These are phyloP conservation scores for Microtus pennsylvanicus DNA, from an alignment of 2,113 vertebrate genomes.

Conservation along the genomic window DNA sequence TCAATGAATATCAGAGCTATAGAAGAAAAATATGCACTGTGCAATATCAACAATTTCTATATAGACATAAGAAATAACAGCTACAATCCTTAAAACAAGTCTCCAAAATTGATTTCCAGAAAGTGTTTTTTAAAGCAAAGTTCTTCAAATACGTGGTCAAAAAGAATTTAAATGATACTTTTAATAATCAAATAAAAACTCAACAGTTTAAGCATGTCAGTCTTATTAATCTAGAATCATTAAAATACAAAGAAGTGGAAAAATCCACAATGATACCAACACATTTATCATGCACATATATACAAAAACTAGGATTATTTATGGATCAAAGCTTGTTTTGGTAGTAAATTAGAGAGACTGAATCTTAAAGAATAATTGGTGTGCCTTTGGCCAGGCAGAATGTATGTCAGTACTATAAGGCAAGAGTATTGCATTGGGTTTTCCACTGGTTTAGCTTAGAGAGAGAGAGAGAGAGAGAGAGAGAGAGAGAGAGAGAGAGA, in stretches of 20 bases:
- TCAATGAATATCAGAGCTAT: not conserved
- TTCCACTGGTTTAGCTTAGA: not conserved
- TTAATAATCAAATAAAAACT: not conserved
- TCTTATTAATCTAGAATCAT: not conserved
- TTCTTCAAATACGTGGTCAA: not conserved
- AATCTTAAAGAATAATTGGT: not conserved
- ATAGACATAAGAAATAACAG: not conserved
- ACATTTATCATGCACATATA: not conserved
- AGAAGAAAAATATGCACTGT: not conserved
- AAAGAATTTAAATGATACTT: not conserved
- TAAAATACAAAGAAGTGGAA: not conserved
- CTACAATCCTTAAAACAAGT: not conserved
- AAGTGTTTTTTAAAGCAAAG: not conserved
- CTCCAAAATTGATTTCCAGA: not conserved
- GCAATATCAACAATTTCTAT: not conserved
- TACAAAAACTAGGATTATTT: not conserved
- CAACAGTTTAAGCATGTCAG: not conserved
- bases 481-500: not conserved
- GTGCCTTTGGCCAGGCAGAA: not conserved
- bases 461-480: no score
- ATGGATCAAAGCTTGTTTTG: not conserved
- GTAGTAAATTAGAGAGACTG: not conserved
- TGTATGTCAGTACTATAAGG: accelerated
- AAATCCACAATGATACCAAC: not conserved
- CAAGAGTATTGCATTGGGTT: not conserved